phyloP scores from a whole-genome alignment of 1,140 invertebrate genomes.

The Aphaenogaster ashmeadi region DNA sequence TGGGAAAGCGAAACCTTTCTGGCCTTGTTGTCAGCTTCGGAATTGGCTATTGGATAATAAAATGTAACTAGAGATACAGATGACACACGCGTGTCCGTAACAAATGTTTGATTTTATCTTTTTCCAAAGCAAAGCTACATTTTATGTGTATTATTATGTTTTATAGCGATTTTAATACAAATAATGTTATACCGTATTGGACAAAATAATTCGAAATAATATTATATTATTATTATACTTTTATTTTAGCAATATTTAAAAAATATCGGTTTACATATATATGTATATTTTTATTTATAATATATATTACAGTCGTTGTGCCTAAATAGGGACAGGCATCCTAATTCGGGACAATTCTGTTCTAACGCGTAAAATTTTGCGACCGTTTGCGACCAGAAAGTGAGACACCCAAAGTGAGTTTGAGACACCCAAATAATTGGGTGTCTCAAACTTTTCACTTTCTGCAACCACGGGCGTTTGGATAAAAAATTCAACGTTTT shows the following conservation, averaged over 20 bases:
- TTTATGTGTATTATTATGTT: not conserved
- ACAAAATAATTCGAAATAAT: slow-evolving; percentile 11
- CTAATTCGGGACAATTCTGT: too few species aligned
- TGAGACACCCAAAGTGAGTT: too few species aligned
- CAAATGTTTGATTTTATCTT: not conserved
- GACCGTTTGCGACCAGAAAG: too few species aligned
- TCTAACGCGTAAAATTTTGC: too few species aligned
- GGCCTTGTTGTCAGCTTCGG: not conserved
- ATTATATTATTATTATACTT: not conserved
- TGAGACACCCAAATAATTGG: too few species aligned
- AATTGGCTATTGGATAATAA: slow-evolving; percentile 15
- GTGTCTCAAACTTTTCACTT: too few species aligned
- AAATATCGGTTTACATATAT: not conserved
- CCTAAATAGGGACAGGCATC: too few species aligned
- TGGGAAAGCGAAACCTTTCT: not conserved
- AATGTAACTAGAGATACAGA: slow-evolving; percentile 3
- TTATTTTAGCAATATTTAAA: not conserved
- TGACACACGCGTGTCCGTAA: not conserved
- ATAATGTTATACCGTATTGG: not conserved
- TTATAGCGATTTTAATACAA: not conserved
- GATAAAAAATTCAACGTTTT: too few species aligned
- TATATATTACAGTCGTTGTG: not conserved
- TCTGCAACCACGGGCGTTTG: too few species aligned
- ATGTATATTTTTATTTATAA: not conserved
- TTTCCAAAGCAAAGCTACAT: not conserved